Base-by-base conservation (phyloP, 2,113 vertebrate genomes). In the Plecotus auritus region DNA sequence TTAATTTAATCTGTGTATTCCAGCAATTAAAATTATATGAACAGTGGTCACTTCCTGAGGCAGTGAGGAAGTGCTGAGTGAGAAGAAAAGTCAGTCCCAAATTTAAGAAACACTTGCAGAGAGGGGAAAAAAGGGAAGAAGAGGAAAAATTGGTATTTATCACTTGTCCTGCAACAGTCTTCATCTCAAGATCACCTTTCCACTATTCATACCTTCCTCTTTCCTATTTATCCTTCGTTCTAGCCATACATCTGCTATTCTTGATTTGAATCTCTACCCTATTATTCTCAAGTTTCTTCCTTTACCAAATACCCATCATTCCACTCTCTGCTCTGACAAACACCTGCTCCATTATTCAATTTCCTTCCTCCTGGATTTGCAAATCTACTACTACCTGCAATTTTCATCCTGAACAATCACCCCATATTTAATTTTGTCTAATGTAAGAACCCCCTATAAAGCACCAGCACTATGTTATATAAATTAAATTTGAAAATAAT, bases 401-500 rank as follows among this genome's bases (percentile, higher is more conserved):
- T 85, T 30, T 85, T 93, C 85, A 64, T 69, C 64, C 88, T 37
- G 42, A 76, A 95, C 70, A 51, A 76, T 45, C 66, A 81, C 72
- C 28, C 40, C 74, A 47, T 51, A 32, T 67, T 80, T 84, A 61
- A 69, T 80, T 20, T 88, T 67, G 10, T 67, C 23, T 69, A 51
- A 59, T n/a, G 2, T 72, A 56, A 83, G 30, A 91, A 66, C 47
- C 51, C 47, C 26, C 76, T 56, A 13, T 40, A 70, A 95, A 76
- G 66, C 2, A 82, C 2, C 12, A 88, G 22, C 14, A 22, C 23
- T 88, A 10, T 28, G 40, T 85, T 69, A 69, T 40, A 11, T 69
- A 80, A 84, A 69, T 8, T 80, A 80, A 80, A 88, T 69, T 93
- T 69, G 28, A 66, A 95, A 95, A 78, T 91, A 49, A 67, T 80